phyloP scores from a whole-genome alignment of 2,888 invertebrate genomes.

The Ochlodes sylvanus region DNA sequence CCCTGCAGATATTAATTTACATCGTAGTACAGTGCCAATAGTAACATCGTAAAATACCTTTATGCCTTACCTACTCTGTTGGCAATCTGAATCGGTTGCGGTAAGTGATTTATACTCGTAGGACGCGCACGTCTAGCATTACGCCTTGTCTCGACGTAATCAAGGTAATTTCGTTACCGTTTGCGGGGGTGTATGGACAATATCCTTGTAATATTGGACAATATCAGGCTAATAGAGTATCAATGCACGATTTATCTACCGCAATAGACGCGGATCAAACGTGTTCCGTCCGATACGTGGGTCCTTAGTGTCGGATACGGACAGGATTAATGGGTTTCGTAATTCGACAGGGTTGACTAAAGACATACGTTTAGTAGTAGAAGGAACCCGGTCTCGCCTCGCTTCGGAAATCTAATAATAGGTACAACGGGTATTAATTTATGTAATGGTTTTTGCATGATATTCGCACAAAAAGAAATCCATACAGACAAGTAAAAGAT shows the following conservation, averaged over 20 bases:
- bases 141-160: slow-evolving; percentile 26
- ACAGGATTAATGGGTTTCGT: slow-evolving; percentile 30
- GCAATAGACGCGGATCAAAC: slow-evolving; percentile 31
- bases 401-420: too few relatives aligned
- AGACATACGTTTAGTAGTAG: not conserved
- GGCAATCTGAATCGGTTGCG: slow-evolving; percentile 31
- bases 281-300: slow-evolving; percentile 25
- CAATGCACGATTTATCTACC: slow-evolving; percentile 23
- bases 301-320: slow-evolving; percentile 25
- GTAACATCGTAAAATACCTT: slow-evolving; percentile 9
- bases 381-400: too few relatives aligned
- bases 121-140: slow-evolving; percentile 23
- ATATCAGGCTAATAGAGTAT: slow-evolving; percentile 33
- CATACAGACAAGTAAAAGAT: too few relatives aligned
- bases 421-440: too few relatives aligned
- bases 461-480: too few relatives aligned
- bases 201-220: slow-evolving; percentile 32
- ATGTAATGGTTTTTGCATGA: too few relatives aligned
- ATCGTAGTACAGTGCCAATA: not conserved
- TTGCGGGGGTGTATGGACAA: slow-evolving; percentile 32
- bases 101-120: slow-evolving; percentile 31
- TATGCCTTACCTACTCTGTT: not conserved
- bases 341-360: slow-evolving; percentile 23
- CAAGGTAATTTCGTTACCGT: slow-evolving; percentile 31
- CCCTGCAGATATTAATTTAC: too few relatives aligned